Base-by-base conservation (phyloP, 2,113 vertebrate genomes). In the Diadophis punctatus region DNA sequence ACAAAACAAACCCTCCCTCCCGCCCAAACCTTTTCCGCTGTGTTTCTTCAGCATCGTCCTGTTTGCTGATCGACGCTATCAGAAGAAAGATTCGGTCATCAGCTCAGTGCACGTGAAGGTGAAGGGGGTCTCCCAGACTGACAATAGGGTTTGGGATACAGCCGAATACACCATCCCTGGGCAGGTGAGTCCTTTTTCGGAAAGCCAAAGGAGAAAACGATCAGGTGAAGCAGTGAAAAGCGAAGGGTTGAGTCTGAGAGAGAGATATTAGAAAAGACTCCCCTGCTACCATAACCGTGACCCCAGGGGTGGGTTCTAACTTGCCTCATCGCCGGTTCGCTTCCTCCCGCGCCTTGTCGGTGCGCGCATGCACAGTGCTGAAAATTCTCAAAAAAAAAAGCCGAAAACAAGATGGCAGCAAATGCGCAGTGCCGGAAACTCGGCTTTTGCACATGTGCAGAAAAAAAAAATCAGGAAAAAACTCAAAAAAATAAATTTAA, bases 81-180 rank as follows among this genome's bases (percentile, higher is more conserved):
- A 98, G 95, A 95, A 97, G 93, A 97, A 94, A 20, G 98, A 98
- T 87, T 93, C 96, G 39, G 95, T 98, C 8, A 97, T 96, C 90
- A 98, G 98, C 94, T 98, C 98, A 0, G 94, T 97, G 87, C 97
- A 97, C 58, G 94, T 97, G 43, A 98, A 94, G 93, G 96, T 98
- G 91, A 98, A 98, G 90, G 97, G 98, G 2, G 97, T 98, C 1
- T 96, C 97, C 53, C 93, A 96, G 90, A 68, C 91, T 20, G 96
- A 94, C 1, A 86, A 91, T 22, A 89, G 96, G 86, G 93, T 98
- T 91, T 98, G 98, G 97, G 98, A 98, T 48, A 94, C 95, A 55
- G 97, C 97, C 56, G 98, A 98, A 97, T 96, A 97, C 93, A 97
- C 97, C 4, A 90, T 96, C 3, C 90, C 95, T 49, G 90, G 92